Percentiles rank a stretch among this genome's conserved stretches.
phyloP scores from a whole-genome alignment of 2,797 vertebrate species.

The Danio choprae region DNA sequence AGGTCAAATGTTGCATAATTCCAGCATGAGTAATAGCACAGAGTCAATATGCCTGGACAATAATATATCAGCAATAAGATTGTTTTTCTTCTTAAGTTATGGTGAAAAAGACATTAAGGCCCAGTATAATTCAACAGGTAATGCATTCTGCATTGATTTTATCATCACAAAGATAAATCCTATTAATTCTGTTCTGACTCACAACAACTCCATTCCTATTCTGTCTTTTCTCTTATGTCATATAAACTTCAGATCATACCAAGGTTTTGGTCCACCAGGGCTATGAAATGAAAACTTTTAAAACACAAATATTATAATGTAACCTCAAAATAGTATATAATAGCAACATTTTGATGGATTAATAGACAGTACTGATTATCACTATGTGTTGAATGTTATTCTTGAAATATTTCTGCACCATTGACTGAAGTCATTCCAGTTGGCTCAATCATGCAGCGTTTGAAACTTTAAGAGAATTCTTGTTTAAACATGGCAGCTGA shows the following conservation, averaged over 20 bases:
- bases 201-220: conserved; percentile 35
- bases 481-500: neutral
- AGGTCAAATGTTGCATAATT: conserved; percentile 63
- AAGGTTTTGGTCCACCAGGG: neutral
- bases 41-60: conserved; percentile 59
- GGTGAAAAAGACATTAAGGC: conserved; percentile 60
- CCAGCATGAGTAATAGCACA: conserved; percentile 44
- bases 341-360: neutral
- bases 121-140: conserved; percentile 53
- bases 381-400: neutral
- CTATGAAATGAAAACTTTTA: neutral
- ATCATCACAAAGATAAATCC: conserved; percentile 57
- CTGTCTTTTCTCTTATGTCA: neutral
- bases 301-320: neutral
- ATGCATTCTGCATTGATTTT: conserved; percentile 71
- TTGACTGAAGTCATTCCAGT: neutral
- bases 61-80: conserved; percentile 60
- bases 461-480: neutral
- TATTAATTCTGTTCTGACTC: conserved; percentile 60
- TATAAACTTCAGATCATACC: neutral
- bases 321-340: neutral
- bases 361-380: neutral
- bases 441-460: conserved; percentile 26
- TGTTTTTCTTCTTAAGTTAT: conserved; percentile 51
- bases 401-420: neutral